Conservation (phyloP, 2,113 vertebrate genomes). For the Suricata suricatta region DNA sequence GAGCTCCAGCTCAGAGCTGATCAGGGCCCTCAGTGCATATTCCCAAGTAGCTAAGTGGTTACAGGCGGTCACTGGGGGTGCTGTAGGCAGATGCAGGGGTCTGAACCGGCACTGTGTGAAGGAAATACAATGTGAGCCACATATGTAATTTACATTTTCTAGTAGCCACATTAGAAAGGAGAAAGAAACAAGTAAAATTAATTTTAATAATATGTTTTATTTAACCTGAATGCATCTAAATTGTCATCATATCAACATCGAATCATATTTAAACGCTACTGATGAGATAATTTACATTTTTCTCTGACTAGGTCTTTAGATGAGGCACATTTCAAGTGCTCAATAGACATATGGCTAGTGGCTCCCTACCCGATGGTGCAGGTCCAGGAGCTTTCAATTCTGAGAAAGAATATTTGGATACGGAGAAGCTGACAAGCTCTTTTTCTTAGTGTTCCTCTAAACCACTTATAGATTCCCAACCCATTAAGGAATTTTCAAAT, state of each 20-base stretch:
- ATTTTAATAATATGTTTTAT: background rate
- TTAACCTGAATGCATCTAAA: background rate
- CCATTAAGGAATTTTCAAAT: background rate
- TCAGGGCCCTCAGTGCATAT: background rate
- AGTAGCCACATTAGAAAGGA: background rate
- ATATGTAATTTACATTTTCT: background rate
- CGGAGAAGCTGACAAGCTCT: background rate
- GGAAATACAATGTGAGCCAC: background rate
- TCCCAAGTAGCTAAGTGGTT: background rate
- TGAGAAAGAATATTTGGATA: background rate
- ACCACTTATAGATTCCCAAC: background rate
- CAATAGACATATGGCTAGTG: background rate
- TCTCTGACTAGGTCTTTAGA: background rate
- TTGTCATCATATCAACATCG: background rate
- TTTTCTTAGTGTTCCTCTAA: background rate
- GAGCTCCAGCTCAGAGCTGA: background rate
- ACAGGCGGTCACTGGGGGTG: background rate
- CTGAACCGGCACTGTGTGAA: background rate
- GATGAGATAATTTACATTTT: background rate
- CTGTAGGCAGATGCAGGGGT: background rate
- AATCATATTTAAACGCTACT: background rate
- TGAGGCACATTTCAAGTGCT: background rate
- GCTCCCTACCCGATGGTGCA: background rate
- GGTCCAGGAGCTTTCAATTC: background rate
- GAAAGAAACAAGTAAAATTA: background rate